These are phyloP conservation scores for Nycticebus coucang DNA, from an alignment of 2,113 vertebrate genomes.

Conservation along the genomic window DNA sequence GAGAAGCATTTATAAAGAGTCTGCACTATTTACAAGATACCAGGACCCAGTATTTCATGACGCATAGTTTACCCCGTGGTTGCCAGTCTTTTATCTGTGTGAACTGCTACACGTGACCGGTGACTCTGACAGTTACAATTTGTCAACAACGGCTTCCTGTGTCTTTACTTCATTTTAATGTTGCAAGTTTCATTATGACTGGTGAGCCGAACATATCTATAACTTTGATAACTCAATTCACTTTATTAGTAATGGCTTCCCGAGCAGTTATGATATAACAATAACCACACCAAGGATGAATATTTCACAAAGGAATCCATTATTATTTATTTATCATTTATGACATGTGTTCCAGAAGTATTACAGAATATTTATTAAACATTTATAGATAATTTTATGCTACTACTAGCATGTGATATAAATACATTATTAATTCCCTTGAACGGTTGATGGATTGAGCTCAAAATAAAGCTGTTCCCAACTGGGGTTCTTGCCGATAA, in stretches of 20 bases:
- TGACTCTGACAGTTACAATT: constrained; percentile 70
- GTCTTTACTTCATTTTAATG: constrained; percentile 78
- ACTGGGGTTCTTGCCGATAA: constrained; percentile 63
- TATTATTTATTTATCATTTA: constrained; percentile 89
- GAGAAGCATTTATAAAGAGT: not conserved
- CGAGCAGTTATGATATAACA: constrained; percentile 84
- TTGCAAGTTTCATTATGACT: constrained; percentile 83
- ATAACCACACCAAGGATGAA: constrained; percentile 83
- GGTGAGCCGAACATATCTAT: constrained; percentile 79
- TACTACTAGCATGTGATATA: constrained; percentile 83
- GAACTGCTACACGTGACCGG: constrained; percentile 69
- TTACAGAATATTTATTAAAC: constrained; percentile 89
- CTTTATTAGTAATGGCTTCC: constrained; percentile 83
- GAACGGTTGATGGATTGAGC: constrained; percentile 80
- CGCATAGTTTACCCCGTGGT: constrained; percentile 68
- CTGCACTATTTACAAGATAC: not conserved
- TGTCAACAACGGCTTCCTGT: constrained; percentile 77
- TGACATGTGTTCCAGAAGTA: constrained; percentile 84
- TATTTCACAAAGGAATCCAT: constrained; percentile 85
- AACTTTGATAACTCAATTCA: constrained; percentile 85
- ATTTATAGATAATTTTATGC: constrained; percentile 89
- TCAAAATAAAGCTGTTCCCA: constrained; percentile 74
- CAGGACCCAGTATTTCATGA: not conserved
- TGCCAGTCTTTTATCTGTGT: constrained; percentile 62
- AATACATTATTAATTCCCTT: constrained; percentile 87